These are phyloP conservation scores for Leucoptera coffeella DNA, from an alignment of 2,888 invertebrate species.

Conservation along the genomic window DNA sequence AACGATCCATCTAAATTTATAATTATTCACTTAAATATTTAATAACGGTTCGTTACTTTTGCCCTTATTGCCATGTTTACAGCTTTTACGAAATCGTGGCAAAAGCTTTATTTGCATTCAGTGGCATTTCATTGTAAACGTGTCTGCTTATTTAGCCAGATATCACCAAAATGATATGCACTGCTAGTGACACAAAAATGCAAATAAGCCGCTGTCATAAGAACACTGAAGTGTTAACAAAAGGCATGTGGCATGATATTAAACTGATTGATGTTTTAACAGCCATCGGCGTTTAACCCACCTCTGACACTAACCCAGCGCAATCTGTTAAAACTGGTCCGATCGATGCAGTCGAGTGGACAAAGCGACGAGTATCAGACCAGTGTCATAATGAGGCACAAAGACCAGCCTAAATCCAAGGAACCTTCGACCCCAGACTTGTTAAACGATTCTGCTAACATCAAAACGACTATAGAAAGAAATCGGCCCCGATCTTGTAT, in stretches of 20 bases:
- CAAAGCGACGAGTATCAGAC: slow-evolving; percentile 47
- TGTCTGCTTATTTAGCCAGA: too few species aligned
- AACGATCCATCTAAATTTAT: too few species aligned
- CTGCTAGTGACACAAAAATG: too few species aligned
- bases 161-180: too few species aligned
- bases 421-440: slow-evolving; percentile 55
- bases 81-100: too few species aligned
- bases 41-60: too few species aligned
- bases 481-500: slow-evolving; percentile 66
- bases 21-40: too few species aligned
- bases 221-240: slow-evolving; percentile 5
- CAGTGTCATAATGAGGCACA: slow-evolving; percentile 46
- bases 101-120: too few species aligned
- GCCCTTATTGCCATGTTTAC: too few species aligned
- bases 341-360: slow-evolving; percentile 51
- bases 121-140: too few species aligned
- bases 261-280: slow-evolving; percentile 45
- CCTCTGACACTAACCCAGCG: slow-evolving; percentile 54
- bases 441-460: slow-evolving; percentile 48
- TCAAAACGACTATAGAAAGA: slow-evolving; percentile 43
- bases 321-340: slow-evolving; percentile 51
- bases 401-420: slow-evolving; percentile 32
- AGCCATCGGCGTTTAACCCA: slow-evolving; percentile 49
- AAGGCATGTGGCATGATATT: slow-evolving; percentile 43
- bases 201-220: slow-evolving; percentile 41